Conservation (phyloP, 2,113 vertebrate species). For the Callipepla californica region DNA sequence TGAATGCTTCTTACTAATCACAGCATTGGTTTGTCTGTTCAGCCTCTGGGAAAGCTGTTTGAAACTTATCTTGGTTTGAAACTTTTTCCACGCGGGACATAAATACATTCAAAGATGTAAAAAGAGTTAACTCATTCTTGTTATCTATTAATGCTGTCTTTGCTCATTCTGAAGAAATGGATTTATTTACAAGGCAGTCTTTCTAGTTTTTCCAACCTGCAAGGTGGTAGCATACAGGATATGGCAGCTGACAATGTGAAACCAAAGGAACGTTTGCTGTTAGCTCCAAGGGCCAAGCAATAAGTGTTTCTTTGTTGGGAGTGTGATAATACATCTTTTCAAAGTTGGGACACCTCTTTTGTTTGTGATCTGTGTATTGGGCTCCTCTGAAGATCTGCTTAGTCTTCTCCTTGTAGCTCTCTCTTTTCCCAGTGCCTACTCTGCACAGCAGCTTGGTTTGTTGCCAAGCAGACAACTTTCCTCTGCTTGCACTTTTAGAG, state of each 20-base stretch:
- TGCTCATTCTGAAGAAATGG: neutral
- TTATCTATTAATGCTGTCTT: neutral
- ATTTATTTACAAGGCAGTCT: neutral
- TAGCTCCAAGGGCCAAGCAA: neutral
- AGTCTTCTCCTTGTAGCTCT: neutral
- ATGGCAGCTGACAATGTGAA: neutral
- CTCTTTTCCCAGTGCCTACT: neutral
- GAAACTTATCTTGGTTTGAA: neutral
- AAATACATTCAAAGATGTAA: accelerated
- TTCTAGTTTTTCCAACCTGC: neutral
- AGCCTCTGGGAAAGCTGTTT: constrained; percentile 66
- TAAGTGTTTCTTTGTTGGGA: no score
- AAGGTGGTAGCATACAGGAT: neutral
- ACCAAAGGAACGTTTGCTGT: neutral
- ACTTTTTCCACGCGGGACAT: neutral
- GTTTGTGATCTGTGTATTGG: neutral
- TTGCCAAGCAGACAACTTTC: neutral
- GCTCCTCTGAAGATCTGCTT: neutral
- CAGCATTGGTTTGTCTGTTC: constrained; percentile 20
- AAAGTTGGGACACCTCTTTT: neutral
- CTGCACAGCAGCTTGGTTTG: neutral
- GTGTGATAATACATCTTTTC: accelerated
- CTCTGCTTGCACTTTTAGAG: accelerated
- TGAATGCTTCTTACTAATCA: constrained; percentile 53
- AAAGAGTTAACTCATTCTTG: neutral